Base-by-base conservation (phyloP, 1,140 invertebrate species). In the Ips nitidus region DNA sequence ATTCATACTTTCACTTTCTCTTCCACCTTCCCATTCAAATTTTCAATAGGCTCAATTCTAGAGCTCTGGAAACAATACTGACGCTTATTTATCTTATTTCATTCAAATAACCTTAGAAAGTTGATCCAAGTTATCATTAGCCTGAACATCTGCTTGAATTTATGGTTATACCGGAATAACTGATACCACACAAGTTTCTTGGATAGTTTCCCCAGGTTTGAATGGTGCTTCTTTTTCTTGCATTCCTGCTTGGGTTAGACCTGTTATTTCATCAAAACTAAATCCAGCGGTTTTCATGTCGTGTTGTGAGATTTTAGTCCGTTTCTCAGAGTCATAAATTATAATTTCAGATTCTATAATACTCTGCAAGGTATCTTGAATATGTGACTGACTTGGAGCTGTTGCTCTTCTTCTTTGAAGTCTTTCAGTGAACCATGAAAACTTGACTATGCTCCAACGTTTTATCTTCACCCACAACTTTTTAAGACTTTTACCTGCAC, bases 151-250 rank as follows among this genome's bases (percentile, higher is more conserved):
- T n/a, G 63, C 22, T n/a, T 59, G 56, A 40, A 65, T 38, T 68
- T 73, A 39, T 41, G 66, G 8, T 6, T 58, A 59, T 5, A 55
- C 39, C 36, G 69, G 67, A 47, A 78, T 52, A 43, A 73, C 69
- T 47, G 74, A 56, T 1, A 69, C 52, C 2, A 79, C 81, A 69
- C 55, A 79, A 71, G 77, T 80, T 73, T 80, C 74, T 41, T 71
- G 64, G 47, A 82, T 80, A 64, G 74, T 78, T 47, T 81, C 73
- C n/a, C 72, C 59, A 50, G 60, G 67, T 22, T 66, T 42, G 3
- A 86, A 76, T 45, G 74, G 66, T 40, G 73, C 75, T 78, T 87
- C 86, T 75, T 83, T 85, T 69, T 86, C 82, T 64, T 83, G 80
- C 8, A 76, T 55, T 38, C 79, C 76, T 39, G 84, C 75, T 76